Conservation (phyloP, 2,113 vertebrate species). For the Pionites leucogaster region DNA sequence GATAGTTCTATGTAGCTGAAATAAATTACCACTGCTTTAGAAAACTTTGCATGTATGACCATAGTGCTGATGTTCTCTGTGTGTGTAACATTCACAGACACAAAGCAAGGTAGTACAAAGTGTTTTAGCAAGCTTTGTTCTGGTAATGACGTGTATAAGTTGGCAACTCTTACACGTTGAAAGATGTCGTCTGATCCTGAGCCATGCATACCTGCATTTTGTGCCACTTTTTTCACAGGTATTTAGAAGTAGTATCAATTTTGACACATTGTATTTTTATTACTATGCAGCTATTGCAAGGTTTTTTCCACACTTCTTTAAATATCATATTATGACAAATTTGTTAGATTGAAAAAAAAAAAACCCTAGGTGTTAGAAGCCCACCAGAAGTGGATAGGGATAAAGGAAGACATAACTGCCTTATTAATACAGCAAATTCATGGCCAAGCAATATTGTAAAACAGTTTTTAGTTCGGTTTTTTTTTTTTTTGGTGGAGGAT, state of each 20-base stretch:
- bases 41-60: neutral
- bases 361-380: neutral
- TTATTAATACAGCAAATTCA: neutral
- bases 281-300: neutral
- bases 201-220: neutral
- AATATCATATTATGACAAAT: neutral
- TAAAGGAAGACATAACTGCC: neutral
- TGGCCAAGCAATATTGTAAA: neutral
- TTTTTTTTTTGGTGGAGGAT: neutral
- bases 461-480: neutral
- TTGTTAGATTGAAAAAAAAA: neutral
- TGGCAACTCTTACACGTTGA: neutral
- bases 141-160: neutral
- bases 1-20: neutral
- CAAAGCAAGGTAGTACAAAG: neutral
- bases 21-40: neutral
- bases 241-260: neutral
- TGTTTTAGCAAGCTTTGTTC: neutral
- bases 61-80: rapidly evolving
- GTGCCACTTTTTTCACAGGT: neutral
- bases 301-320: neutral
- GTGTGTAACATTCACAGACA: neutral
- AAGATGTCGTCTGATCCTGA: neutral
- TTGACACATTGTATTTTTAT: neutral
- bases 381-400: neutral